Evolutionary conservation across 2,113 vertebrate species (phyloP).

Genomic region (Polypterus bichir): DNA sequence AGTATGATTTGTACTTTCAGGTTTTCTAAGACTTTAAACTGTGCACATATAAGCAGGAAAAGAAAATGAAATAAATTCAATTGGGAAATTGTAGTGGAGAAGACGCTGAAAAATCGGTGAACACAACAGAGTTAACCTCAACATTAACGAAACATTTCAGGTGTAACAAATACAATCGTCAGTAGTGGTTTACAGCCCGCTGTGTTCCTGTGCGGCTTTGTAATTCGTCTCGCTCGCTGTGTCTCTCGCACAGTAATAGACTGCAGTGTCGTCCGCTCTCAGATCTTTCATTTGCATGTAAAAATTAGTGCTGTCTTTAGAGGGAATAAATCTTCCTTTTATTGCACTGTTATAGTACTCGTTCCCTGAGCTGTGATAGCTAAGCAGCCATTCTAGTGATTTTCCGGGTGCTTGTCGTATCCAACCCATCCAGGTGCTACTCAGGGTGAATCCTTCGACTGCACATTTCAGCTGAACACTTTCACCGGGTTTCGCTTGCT

Average conservation of each 20-base stretch:
- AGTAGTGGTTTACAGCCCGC: too few relatives aligned
- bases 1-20: too few relatives aligned
- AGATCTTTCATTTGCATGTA: neutral
- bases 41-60: too few relatives aligned
- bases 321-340: slow-evolving; percentile 3
- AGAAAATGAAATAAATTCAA: too few relatives aligned
- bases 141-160: too few relatives aligned
- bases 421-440: neutral
- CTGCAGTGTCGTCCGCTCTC: neutral
- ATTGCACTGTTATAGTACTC: neutral
- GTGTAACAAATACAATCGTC: too few relatives aligned
- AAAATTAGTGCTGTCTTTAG: slow-evolving; percentile 3
- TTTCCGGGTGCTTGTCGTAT: neutral
- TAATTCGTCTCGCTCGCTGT: neutral
- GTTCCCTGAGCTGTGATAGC: neutral
- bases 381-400: neutral
- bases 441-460: neutral
- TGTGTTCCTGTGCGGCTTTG: neutral
- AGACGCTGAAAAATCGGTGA: too few relatives aligned
- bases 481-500: too few relatives aligned
- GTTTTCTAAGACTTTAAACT: too few relatives aligned
- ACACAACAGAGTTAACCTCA: too few relatives aligned
- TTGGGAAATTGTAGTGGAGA: too few relatives aligned
- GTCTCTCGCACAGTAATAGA: slow-evolving; percentile 2
- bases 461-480: neutral